phyloP scores from a whole-genome alignment of 37 sponge, comb jelly and placozoan species.

The Cliona cf. orientalis region DNA sequence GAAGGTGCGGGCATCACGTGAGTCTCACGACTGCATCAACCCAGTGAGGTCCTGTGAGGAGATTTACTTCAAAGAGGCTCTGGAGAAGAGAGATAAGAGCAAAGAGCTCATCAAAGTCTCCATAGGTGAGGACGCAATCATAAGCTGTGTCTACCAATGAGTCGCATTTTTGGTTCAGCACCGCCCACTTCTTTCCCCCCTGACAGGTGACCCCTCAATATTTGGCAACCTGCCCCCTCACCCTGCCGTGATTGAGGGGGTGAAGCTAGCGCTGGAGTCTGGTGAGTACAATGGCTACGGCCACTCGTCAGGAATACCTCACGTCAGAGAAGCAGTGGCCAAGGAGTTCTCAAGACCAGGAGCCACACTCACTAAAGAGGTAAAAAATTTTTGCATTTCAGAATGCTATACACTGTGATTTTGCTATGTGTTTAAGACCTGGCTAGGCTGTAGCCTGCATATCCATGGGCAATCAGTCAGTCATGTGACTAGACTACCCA shows the following conservation, averaged over 20 bases:
- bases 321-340: conserved; percentile 69
- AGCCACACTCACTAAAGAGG: conserved; percentile 56
- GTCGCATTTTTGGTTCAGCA: no score
- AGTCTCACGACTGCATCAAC: conserved; percentile 50
- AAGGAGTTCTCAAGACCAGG: conserved; percentile 48
- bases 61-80: conserved; percentile 29
- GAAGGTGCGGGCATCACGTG: conserved; percentile 31
- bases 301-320: conserved; percentile 62
- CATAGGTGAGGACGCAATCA: conserved; percentile 65
- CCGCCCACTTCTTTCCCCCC: no score
- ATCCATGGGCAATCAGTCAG: no score
- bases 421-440: no score
- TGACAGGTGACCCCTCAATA: conserved; percentile 84
- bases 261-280: conserved; percentile 47
- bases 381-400: no score
- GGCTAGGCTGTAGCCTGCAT: no score
- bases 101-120: conserved; percentile 52
- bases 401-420: no score
- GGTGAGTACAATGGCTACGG: conserved; percentile 81
- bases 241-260: conserved; percentile 52
- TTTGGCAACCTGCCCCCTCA: conserved; percentile 82
- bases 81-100: conserved; percentile 6
- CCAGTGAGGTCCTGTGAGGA: conserved; percentile 46
- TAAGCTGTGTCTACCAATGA: no score
- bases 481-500: no score